Conservation (phyloP, 2,113 vertebrate species). For the Pelodiscus sinensis region DNA sequence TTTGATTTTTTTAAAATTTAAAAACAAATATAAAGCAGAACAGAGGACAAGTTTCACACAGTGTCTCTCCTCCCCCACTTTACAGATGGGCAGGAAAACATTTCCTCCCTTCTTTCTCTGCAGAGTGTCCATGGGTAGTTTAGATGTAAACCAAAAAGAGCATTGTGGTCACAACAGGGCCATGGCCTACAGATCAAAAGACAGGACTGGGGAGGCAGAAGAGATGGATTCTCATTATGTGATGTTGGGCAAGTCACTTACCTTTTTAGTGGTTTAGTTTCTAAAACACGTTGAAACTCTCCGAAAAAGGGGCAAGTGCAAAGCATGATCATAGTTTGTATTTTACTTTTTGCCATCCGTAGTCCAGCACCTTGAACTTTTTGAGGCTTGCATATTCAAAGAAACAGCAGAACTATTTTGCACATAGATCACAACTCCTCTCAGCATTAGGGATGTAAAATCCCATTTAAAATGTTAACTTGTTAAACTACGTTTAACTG, state of each 20-base stretch:
- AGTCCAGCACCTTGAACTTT: not conserved
- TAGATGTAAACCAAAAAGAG: not conserved
- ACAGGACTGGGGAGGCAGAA: not conserved
- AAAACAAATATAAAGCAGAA: not conserved
- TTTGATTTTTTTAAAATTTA: not conserved
- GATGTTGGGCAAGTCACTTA: not conserved
- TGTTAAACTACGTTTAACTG: no score
- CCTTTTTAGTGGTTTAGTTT: not conserved
- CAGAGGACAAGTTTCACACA: not conserved
- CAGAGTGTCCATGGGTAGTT: not conserved
- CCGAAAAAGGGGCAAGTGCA: not conserved
- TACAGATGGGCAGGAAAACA: not conserved
- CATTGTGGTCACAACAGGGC: not conserved
- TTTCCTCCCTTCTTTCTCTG: not conserved
- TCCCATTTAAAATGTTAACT: no score
- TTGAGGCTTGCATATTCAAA: not conserved
- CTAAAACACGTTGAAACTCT: not conserved
- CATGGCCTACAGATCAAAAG: not conserved
- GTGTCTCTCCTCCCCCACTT: not conserved
- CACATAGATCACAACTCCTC: not conserved
- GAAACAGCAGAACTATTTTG: not conserved
- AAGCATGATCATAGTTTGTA: accelerated
- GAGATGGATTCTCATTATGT: not conserved
- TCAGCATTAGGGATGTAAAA: not conserved
- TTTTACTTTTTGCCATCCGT: accelerated